A percentile compares a stretch with the other conserved stretches of the same genome.
phyloP scores from a whole-genome alignment of 2,888 invertebrate species.

The Epinotia brunnichana region DNA sequence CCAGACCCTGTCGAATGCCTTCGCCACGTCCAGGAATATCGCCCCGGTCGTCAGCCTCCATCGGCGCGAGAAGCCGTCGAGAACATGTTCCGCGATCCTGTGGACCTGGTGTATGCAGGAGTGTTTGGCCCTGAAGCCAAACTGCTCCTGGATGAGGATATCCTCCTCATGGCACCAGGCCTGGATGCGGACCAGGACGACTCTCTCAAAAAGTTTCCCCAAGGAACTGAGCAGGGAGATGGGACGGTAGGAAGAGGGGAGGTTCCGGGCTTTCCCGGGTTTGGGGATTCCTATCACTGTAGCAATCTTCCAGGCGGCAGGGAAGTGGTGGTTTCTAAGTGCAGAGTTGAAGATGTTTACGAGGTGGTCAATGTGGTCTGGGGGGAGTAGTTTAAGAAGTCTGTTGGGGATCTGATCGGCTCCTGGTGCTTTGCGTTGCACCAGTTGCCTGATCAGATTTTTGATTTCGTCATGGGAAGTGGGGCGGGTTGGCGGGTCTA shows the following conservation, averaged over 20 bases:
- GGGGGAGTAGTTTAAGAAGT: background rate
- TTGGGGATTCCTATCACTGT: constrained; percentile 20
- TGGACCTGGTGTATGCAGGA: constrained; percentile 23
- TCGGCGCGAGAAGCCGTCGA: background rate
- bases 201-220: constrained; percentile 23
- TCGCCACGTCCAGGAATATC: constrained; percentile 25
- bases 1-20: constrained; percentile 23
- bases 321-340: background rate
- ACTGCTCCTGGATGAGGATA: constrained; percentile 16
- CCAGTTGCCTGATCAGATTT: fast-evolving
- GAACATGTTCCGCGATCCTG: constrained; percentile 6
- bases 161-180: background rate
- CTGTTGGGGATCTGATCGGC: background rate
- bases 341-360: background rate
- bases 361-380: background rate
- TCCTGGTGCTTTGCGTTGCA: background rate
- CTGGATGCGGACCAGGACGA: background rate
- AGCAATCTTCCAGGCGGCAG: background rate
- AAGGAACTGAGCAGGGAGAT: background rate
- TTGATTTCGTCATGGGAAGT: fast-evolving
- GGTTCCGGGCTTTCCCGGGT: background rate
- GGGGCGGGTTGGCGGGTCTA: background rate
- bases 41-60: background rate
- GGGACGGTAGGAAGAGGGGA: background rate
- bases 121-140: constrained; percentile 13